Evolutionary conservation across 2,797 vertebrate genomes (phyloP), one percentile per base, ranked within the genome.

Genomic region (Pipistrellus pygmaeus): DNA sequence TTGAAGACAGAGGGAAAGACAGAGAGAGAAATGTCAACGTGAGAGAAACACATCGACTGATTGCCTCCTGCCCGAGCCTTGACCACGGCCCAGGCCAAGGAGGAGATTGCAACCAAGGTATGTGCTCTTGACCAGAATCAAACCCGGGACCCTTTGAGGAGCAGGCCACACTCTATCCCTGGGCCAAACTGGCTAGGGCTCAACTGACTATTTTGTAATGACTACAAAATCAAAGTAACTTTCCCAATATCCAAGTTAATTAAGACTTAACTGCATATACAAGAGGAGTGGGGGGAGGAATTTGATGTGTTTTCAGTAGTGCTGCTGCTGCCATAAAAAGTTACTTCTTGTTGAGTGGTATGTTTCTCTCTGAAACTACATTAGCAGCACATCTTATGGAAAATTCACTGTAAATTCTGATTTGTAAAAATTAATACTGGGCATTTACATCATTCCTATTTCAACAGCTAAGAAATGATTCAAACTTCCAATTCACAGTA

Each of bases 201-300:
- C 57, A 62, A 77, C 0, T 78, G 57, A 72, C 53, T 77, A n/a
- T 44, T 89, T 88, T 71, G 51, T 38, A 62, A 51, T 46, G 10
- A 38, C 17, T 83, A 84, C 20, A 53, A 87, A 68, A 25, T 91
- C 66, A 90, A 92, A 92, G 27, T 76, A 77, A 69, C 32, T 85
- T 93, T 81, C 62, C 57, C 57, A 76, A 68, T 81, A 90, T 94
- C 23, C 48, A 85, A 84, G 46, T 80, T 77, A 83, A 85, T 84
- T 94, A 85, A 51, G 30, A 90, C 55, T 64, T 30, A 89, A 92
- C 51, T 46, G 35, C 51, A 85, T 41, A 85, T 17, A 8, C 21
- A 57, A 41, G 15, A 60, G 18, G 13, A 14, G 38, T 6, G 25
- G 51, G 51, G 48, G 48, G 38, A 41, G 3, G 53, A 30, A 88